These are phyloP conservation scores for Glaucopsyche alexis DNA, from an alignment of 2,888 invertebrate species.

Conservation along the genomic window DNA sequence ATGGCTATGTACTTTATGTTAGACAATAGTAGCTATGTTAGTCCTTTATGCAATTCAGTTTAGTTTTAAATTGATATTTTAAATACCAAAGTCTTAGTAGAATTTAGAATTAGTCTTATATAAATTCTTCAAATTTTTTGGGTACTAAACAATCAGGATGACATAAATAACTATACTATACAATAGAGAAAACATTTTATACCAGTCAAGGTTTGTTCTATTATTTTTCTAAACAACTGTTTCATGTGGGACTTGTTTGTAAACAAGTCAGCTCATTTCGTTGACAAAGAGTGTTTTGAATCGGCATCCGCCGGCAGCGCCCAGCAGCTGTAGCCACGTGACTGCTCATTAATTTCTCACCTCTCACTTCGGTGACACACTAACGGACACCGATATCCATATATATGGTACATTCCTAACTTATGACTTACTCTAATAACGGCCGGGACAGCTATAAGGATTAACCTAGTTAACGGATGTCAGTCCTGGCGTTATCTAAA, in stretches of 20 bases:
- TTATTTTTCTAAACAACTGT: conserved; percentile 49
- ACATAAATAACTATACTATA: not conserved
- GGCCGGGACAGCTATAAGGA: not conserved
- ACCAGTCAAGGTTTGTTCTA: conserved; percentile 36
- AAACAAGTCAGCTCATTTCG: conserved; percentile 51
- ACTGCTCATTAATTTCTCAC: conserved; percentile 33
- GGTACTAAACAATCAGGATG: too few species aligned
- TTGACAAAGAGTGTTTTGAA: conserved; percentile 66
- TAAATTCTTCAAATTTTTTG: too few species aligned
- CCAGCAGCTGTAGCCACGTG: conserved; percentile 51
- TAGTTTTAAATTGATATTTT: not conserved
- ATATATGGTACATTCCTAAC: not conserved
- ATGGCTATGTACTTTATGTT: not conserved
- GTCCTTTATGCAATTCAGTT: not conserved
- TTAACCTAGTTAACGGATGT: conserved; percentile 5
- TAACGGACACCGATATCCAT: not conserved
- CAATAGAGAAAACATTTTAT: not conserved
- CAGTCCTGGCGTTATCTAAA: not conserved
- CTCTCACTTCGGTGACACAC: conserved; percentile 21
- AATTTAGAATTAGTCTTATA: not conserved
- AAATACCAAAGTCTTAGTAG: not conserved
- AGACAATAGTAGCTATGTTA: too few species aligned
- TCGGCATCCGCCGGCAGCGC: conserved; percentile 49
- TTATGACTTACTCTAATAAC: not conserved
- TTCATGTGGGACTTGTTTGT: conserved; percentile 55